Conservation (phyloP, 2,888 invertebrate species). For the Agrotis puta region DNA sequence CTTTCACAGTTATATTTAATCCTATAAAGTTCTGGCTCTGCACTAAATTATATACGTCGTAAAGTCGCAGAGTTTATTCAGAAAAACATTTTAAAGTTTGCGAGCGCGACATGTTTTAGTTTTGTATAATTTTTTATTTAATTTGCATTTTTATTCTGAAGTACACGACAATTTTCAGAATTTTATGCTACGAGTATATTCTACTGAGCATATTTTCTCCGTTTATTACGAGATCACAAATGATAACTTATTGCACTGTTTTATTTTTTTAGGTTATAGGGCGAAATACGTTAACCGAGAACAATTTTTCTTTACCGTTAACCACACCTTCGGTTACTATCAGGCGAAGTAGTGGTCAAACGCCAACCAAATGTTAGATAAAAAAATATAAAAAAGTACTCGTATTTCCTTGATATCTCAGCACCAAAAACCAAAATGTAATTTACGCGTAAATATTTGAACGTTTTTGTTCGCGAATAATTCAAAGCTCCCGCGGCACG, state of each 20-base stretch:
- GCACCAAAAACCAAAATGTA: too few species aligned
- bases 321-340: too few species aligned
- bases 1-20: constrained; percentile 18
- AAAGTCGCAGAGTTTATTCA: constrained; percentile 30
- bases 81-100: constrained; percentile 43
- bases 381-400: too few species aligned
- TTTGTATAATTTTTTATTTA: constrained; percentile 36
- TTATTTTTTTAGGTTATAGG: constrained; percentile 6
- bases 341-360: too few species aligned
- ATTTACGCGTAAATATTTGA: too few species aligned
- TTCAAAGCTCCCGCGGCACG: too few species aligned
- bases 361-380: too few species aligned
- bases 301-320: background rate
- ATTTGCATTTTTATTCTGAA: constrained; percentile 54
- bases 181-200: constrained; percentile 22
- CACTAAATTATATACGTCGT: constrained; percentile 28
- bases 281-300: background rate
- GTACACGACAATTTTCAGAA: constrained; percentile 22
- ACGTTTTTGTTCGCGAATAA: too few species aligned
- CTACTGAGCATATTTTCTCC: background rate
- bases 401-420: too few species aligned
- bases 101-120: constrained; percentile 48
- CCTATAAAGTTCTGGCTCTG: constrained; percentile 7
- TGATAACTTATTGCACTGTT: constrained; percentile 2
- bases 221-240: constrained; percentile 2